Base-by-base conservation (phyloP, 2,797 vertebrate genomes). In the Coregonus sp. region DNA sequence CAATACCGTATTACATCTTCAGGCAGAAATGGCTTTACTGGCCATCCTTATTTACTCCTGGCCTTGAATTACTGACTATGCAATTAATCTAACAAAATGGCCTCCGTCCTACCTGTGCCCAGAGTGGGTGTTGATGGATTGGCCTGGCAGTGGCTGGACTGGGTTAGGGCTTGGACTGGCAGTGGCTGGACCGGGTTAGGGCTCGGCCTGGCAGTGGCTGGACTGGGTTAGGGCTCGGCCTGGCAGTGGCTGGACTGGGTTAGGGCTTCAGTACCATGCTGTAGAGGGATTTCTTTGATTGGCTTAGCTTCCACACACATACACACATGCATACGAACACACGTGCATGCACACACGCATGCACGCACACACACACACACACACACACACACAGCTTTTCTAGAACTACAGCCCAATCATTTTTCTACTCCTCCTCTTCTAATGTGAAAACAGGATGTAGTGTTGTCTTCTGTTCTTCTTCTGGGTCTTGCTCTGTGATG, bases 361-460 rank as follows among this genome's bases (percentile, higher is more conserved):
- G 15, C 37, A 40, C 37, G 9, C 37, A 9, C 37, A 40, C 37
- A 9, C 6, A 9, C 52, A 56, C 52, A n/a, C 52, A n/a, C 16
- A 56, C 52, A 56, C 54, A 18, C 54, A 92, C 95, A 94, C 92
- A 90, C 89, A 89, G 91, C 91, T 93, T 94, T 94, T 93, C 91
- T 94, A 87, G 91, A 86, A 88, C 79, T 78, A 86, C 83, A 84
- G 4, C 90, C 90, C 85, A 92, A 93, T 94, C 92, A 94, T 95
- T 95, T 94, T 91, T 89, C 86, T 92, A 89, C 84, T 73, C 75
- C 72, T 7, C 92, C 92, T 97, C 70, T 9, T 93, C 93, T 97
- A 96, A 98, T 97, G 96, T 94, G 93, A 97, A 98, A 97, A 93
- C 97, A 98, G 97, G 96, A 25, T 25, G 25, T 25, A 25, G 25